phyloP scores from a whole-genome alignment of 2,113 vertebrate genomes.

The Python bivittatus region DNA sequence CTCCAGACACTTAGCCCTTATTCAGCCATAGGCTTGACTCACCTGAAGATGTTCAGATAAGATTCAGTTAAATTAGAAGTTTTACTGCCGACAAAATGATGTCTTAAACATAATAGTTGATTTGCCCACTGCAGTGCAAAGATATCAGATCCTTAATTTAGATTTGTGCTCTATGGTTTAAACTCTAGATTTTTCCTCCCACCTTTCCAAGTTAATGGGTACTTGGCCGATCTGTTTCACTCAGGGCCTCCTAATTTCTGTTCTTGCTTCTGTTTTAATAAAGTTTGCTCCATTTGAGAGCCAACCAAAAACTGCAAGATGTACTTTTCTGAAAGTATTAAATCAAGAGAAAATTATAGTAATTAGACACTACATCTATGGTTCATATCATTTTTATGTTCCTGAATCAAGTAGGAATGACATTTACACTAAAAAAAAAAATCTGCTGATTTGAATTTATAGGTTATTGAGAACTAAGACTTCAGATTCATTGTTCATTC shows the following conservation, averaged over 20 bases:
- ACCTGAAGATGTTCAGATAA: too few species aligned
- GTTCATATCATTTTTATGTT: slow-evolving; percentile 1
- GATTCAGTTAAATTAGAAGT: too few species aligned
- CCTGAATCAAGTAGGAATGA: neutral
- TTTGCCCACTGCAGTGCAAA: too few species aligned
- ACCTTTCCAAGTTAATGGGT: too few species aligned
- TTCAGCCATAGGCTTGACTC: too few species aligned
- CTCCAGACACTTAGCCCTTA: too few species aligned
- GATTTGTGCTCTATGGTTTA: too few species aligned
- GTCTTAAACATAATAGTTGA: too few species aligned
- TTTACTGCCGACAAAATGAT: too few species aligned
- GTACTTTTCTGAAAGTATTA: slow-evolving; percentile 11
- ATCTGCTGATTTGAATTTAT: neutral
- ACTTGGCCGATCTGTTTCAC: too few species aligned
- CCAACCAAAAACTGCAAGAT: neutral
- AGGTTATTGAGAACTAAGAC: neutral
- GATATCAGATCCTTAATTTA: too few species aligned
- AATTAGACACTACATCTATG: neutral
- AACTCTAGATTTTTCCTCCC: too few species aligned
- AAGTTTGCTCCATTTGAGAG: neutral
- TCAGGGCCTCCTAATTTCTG: rapidly evolving
- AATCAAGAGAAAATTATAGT: slow-evolving; percentile 20
- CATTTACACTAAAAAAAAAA: slow-evolving; percentile 4
- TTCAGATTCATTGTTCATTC: neutral
- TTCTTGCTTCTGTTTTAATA: slow-evolving; percentile 19